A percentile compares a stretch with the other conserved stretches of the same genome.
Evolutionary conservation across 1,140 invertebrate species (phyloP).

Genomic region (Sinonovacula constricta): DNA sequence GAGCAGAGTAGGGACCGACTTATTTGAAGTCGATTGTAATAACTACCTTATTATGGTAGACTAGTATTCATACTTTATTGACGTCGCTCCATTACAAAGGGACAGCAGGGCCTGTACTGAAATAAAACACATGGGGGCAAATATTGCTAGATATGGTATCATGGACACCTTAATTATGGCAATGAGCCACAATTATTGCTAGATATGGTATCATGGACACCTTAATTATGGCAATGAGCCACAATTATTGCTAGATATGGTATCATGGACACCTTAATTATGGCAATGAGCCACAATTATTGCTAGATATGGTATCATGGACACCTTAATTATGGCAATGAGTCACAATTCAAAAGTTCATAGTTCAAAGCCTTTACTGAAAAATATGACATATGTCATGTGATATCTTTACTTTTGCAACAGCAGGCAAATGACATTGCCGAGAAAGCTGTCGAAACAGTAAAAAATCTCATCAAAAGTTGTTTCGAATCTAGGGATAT

Average conservation of each 20-base stretch:
- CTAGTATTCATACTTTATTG: not conserved
- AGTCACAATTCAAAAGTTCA: not conserved
- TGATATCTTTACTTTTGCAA: not conserved
- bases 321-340: too few species aligned
- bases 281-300: not conserved
- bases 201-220: not conserved
- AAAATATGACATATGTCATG: not conserved
- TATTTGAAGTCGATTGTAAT: not conserved
- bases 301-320: not conserved
- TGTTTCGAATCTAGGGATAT: not conserved
- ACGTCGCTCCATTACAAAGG: not conserved
- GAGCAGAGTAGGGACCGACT: not conserved
- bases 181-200: not conserved
- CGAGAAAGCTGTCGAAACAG: not conserved
- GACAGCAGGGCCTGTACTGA: not conserved
- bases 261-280: not conserved
- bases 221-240: not conserved
- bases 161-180: not conserved
- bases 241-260: not conserved
- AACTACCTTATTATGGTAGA: not conserved
- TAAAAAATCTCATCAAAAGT: not conserved
- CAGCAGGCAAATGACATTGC: not conserved
- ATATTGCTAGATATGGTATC: not conserved
- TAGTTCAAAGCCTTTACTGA: not conserved
- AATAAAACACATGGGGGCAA: not conserved